Evolutionary conservation across 2,113 vertebrate genomes (phyloP).

Genomic region (Platichthys stellatus): DNA sequence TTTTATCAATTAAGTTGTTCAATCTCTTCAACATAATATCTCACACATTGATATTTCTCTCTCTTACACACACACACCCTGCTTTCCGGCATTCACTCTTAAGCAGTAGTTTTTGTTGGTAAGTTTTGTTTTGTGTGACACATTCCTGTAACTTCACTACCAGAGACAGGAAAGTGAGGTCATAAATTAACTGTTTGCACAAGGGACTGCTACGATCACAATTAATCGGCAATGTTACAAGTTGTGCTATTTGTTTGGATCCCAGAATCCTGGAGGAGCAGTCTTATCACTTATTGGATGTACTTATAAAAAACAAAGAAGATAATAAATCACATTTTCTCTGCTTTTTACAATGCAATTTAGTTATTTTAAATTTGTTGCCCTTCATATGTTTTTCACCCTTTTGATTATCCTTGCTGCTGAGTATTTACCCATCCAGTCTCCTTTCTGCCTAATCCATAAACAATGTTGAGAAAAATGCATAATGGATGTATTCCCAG

Average conservation of each 20-base stretch:
- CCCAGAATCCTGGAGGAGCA: too few species aligned
- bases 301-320: background rate
- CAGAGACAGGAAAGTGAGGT: too few species aligned
- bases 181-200: too few species aligned
- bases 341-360: background rate
- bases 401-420: slow-evolving; percentile 3
- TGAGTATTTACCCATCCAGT: background rate
- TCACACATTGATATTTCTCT: background rate
- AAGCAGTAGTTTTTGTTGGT: too few species aligned
- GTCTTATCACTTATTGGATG: background rate
- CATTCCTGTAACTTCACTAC: too few species aligned
- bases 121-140: too few species aligned
- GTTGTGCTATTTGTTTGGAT: background rate
- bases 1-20: background rate
- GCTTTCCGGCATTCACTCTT: too few species aligned
- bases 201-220: background rate
- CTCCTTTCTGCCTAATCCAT: slow-evolving; percentile 32
- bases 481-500: slow-evolving; percentile 40
- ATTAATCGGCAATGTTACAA: background rate
- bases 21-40: background rate
- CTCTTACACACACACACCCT: background rate
- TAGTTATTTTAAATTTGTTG: background rate
- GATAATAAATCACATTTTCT: background rate
- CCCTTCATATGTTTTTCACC: slow-evolving; percentile 14
- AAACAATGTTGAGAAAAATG: slow-evolving; percentile 37